Evolutionary conservation across 1,140 invertebrate genomes (phyloP).

Genomic region (Penaeus japonicus): DNA sequence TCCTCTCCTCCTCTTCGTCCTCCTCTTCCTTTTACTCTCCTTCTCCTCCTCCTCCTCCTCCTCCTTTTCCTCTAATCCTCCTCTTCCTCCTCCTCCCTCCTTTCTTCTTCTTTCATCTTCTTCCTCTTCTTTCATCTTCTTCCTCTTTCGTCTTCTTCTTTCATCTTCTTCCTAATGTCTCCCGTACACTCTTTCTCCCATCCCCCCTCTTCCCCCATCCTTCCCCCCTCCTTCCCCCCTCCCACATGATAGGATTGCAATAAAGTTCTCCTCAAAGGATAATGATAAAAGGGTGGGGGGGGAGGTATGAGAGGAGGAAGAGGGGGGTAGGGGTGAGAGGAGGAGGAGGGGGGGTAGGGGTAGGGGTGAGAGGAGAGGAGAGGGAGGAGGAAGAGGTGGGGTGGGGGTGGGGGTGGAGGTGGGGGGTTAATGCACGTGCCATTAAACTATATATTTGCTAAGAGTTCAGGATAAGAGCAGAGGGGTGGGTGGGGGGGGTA

Average conservation of each 20-base stretch:
- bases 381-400: slow-evolving; percentile 8
- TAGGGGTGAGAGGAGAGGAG: neutral
- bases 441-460: too few relatives aligned
- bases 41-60: too few relatives aligned
- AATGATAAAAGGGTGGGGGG: neutral
- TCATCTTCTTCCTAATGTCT: too few relatives aligned
- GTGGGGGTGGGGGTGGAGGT: neutral
- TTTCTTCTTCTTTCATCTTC: neutral
- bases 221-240: neutral
- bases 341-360: neutral
- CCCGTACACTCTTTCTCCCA: neutral
- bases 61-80: too few relatives aligned
- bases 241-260: slow-evolving; percentile 10
- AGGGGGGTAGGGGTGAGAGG: too few relatives aligned
- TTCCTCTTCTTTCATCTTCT: neutral
- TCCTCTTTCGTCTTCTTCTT: neutral
- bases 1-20: neutral
- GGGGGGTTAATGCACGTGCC: too few relatives aligned
- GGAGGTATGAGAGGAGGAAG: neutral
- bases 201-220: too few relatives aligned
- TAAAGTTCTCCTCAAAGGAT: too few relatives aligned
- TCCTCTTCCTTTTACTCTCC: too few relatives aligned
- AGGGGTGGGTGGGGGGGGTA: too few relatives aligned
- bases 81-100: too few relatives aligned
- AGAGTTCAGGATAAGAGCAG: too few relatives aligned